Conservation (phyloP, 2,797 vertebrate genomes). For the Lagocephalus sceleratus region DNA sequence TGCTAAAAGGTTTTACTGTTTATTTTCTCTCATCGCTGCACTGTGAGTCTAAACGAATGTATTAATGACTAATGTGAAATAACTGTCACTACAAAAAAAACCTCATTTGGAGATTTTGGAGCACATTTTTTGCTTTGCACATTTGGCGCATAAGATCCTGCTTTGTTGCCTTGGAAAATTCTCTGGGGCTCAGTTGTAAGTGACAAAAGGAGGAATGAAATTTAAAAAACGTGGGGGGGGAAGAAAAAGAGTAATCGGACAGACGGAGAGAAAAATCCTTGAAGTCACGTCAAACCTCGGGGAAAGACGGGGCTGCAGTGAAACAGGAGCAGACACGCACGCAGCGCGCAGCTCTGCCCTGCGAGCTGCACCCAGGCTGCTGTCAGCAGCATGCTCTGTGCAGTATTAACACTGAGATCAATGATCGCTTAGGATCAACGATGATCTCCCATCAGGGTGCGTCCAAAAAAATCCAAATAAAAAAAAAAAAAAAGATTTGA, state of each 20-base stretch:
- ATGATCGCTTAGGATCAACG: background rate
- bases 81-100: too few species aligned
- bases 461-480: background rate
- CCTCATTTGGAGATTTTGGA: too few species aligned
- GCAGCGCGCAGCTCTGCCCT: too few species aligned
- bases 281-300: slow-evolving; percentile 37
- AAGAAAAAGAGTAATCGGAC: too few species aligned
- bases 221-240: too few species aligned
- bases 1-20: too few species aligned
- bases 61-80: too few species aligned
- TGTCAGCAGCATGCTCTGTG: slow-evolving; percentile 3
- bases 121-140: too few species aligned
- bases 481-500: slow-evolving; percentile 11
- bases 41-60: too few species aligned
- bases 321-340: slow-evolving; percentile 33
- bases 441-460: too few species aligned
- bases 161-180: background rate
- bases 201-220: slow-evolving; percentile 7
- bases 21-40: too few species aligned
- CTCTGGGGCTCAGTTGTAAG: background rate
- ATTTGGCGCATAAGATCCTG: too few species aligned
- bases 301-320: slow-evolving; percentile 33
- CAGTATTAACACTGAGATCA: background rate
- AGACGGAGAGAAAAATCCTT: slow-evolving; percentile 18
- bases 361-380: background rate